phyloP scores from a whole-genome alignment of 2,888 invertebrate species.

The Digitonthophagus gazella region DNA sequence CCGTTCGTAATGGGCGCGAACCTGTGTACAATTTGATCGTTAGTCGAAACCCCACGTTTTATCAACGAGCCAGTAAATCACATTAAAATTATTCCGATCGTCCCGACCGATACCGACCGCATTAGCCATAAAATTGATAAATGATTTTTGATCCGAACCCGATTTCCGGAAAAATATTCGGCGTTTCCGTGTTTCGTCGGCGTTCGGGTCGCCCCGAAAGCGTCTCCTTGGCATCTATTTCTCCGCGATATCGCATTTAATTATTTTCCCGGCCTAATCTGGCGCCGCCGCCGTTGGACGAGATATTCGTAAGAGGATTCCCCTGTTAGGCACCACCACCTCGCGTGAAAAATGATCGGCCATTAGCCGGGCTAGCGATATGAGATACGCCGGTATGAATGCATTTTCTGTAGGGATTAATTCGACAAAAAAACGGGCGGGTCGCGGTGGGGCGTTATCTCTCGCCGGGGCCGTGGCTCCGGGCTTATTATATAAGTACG shows the following conservation, averaged over 20 bases:
- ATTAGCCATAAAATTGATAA: conserved; percentile 26
- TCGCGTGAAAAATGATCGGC: conserved; percentile 46
- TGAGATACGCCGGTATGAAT: conserved; percentile 51
- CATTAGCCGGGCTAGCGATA: conserved; percentile 49
- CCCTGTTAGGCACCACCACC: conserved; percentile 35
- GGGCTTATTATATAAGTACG: conserved; percentile 34
- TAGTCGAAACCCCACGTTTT: conserved; percentile 9
- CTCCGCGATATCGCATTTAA: neutral
- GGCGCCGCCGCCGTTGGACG: neutral
- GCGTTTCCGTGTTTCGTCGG: neutral
- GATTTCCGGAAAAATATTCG: conserved; percentile 15
- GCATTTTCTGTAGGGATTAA: conserved; percentile 50
- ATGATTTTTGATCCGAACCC: conserved; percentile 21
- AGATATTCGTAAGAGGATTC: conserved; percentile 32
- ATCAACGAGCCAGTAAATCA: conserved; percentile 23
- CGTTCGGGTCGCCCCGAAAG: neutral
- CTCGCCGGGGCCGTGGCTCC: conserved; percentile 40
- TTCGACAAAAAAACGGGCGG: conserved; percentile 43
- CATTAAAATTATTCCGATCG: conserved; percentile 25
- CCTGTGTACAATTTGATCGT: neutral
- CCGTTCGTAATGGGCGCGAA: neutral
- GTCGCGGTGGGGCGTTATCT: conserved; percentile 37
- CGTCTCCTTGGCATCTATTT: neutral
- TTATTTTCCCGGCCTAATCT: neutral
- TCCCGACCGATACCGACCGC: conserved; percentile 18